phyloP scores from a whole-genome alignment of 2,797 vertebrate species.

The Microcaecilia unicolor region DNA sequence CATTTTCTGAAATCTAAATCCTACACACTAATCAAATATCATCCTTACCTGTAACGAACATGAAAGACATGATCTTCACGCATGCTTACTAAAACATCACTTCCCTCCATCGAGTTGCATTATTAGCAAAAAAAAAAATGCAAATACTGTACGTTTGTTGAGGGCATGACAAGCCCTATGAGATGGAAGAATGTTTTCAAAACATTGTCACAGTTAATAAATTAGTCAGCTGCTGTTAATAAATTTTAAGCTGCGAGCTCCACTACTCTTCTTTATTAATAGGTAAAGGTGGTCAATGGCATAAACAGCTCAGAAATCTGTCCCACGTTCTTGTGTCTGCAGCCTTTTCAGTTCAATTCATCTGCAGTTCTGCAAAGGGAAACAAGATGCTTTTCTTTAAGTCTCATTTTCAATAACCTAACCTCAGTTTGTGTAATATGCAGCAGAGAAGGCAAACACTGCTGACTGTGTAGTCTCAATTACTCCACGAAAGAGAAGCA shows the following conservation, averaged over 20 bases:
- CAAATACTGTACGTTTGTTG: slow-evolving; percentile 31
- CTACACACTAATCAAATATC: no score
- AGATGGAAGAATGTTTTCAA: slow-evolving; percentile 23
- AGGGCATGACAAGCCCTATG: slow-evolving; percentile 23
- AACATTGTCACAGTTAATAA: slow-evolving; percentile 30
- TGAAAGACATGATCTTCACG: slow-evolving; percentile 78
- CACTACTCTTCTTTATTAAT: slow-evolving; percentile 42
- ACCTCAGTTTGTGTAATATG: slow-evolving; percentile 42
- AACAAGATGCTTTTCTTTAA: slow-evolving; percentile 86
- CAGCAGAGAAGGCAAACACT: slow-evolving; percentile 34
- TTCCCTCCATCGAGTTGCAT: slow-evolving; percentile 80
- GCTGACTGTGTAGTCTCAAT: slow-evolving; percentile 22
- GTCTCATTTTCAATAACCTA: slow-evolving; percentile 67
- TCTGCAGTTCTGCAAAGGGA: slow-evolving; percentile 80
- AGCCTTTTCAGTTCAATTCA: slow-evolving; percentile 57
- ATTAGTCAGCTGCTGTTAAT: slow-evolving; percentile 34
- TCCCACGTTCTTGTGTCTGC: slow-evolving; percentile 45
- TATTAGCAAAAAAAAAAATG: slow-evolving; percentile 63
- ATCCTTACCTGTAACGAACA: slow-evolving; percentile 93
- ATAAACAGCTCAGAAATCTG: slow-evolving; percentile 41
- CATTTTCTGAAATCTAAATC: no score
- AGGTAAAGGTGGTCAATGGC: slow-evolving; percentile 35
- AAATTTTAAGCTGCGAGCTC: slow-evolving; percentile 29
- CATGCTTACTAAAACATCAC: slow-evolving; percentile 71
- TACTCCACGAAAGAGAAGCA: slow-evolving; percentile 22